These are phyloP conservation scores for Eubasilissa regina DNA, from an alignment of 1,140 invertebrate species.

Conservation along the genomic window DNA sequence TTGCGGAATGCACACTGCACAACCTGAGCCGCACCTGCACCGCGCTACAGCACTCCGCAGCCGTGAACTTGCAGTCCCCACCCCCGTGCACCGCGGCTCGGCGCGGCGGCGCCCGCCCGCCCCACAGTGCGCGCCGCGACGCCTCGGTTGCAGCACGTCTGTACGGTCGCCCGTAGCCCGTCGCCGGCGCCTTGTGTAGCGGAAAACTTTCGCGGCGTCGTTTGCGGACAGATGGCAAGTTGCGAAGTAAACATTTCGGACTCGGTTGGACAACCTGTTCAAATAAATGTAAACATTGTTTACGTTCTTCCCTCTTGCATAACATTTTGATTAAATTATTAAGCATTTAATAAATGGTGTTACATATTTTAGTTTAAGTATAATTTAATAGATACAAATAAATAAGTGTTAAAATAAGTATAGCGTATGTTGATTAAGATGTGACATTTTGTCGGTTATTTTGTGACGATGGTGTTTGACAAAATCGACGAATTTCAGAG, in stretches of 20 bases:
- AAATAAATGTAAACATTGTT: too few relatives aligned
- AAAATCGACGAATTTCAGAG: too few relatives aligned
- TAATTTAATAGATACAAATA: too few relatives aligned
- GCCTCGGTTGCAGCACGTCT: constrained; percentile 43
- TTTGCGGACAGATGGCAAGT: neutral
- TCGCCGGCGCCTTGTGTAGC: constrained; percentile 1
- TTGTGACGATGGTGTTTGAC: too few relatives aligned
- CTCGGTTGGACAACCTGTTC: neutral
- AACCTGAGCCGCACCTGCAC: neutral
- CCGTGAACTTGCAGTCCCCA: constrained; percentile 48
- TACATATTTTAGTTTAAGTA: too few relatives aligned
- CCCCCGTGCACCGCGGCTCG: constrained; percentile 17
- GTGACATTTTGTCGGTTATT: too few relatives aligned
- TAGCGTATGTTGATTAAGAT: too few relatives aligned
- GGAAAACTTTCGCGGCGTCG: constrained; percentile 12
- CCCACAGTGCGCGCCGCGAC: constrained; percentile 56
- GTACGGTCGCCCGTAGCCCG: constrained; percentile 18
- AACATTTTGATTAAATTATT: too few relatives aligned
- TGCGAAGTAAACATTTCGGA: constrained; percentile 20
- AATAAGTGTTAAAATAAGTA: too few relatives aligned
- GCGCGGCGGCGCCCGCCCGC: constrained; percentile 3
- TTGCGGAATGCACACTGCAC: constrained; percentile 8
- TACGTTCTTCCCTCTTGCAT: too few relatives aligned
- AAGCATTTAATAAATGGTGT: too few relatives aligned
- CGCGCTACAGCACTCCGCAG: constrained; percentile 1